Conservation (phyloP, 1,140 invertebrate genomes). For the Fopius arisanus region DNA sequence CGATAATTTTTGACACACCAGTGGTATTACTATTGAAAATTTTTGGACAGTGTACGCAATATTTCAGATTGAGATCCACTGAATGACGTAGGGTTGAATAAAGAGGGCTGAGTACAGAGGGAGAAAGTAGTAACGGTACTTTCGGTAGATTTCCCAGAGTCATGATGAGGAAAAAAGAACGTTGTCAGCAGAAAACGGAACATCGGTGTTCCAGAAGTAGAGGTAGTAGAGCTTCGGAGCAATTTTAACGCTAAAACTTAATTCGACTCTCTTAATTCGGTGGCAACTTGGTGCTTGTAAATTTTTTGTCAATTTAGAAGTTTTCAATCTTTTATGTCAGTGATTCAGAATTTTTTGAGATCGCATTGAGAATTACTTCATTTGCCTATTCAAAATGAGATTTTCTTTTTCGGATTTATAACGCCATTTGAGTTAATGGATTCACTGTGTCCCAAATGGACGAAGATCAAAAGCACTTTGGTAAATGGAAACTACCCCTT, state of each 20-base stretch:
- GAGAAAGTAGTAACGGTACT: background rate
- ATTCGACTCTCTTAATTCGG: background rate
- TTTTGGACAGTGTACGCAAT: too few species aligned
- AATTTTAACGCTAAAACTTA: background rate
- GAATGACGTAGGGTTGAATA: background rate
- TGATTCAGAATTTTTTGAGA: too few species aligned
- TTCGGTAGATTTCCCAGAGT: background rate
- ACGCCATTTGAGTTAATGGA: too few species aligned
- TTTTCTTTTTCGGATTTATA: too few species aligned
- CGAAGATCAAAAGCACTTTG: too few species aligned
- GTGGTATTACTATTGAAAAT: too few species aligned
- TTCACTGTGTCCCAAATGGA: too few species aligned
- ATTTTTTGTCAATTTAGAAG: background rate
- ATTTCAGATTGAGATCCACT: background rate
- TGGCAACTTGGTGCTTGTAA: background rate
- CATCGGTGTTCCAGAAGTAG: background rate
- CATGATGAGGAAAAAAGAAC: background rate
- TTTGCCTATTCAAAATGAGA: too few species aligned
- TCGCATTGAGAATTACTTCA: too few species aligned
- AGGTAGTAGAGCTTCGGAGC: background rate
- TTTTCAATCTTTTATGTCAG: too few species aligned
- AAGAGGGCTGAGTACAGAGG: background rate
- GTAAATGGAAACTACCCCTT: background rate
- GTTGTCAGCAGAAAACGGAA: slow-evolving; percentile 5
- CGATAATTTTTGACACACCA: too few species aligned